phyloP scores from a whole-genome alignment of 2,888 invertebrate genomes.

The Zeuzera pyrina region DNA sequence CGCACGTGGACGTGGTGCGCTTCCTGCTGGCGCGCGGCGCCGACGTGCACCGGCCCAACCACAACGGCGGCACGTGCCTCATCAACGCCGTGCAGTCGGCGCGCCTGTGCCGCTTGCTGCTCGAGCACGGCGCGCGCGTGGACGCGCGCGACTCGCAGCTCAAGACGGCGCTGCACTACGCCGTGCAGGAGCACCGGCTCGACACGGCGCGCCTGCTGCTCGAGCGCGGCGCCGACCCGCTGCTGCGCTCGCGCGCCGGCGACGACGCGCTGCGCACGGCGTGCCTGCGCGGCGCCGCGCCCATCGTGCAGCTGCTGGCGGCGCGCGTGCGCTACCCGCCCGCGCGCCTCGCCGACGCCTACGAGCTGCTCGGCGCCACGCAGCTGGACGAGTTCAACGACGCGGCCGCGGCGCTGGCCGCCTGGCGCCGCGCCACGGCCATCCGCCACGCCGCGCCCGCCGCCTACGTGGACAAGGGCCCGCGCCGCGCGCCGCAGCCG shows the following conservation, averaged over 20 bases:
- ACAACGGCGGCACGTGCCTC: conserved; percentile 93
- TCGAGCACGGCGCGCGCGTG: conserved; percentile 85
- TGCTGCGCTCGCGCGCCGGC: conserved; percentile 82
- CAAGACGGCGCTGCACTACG: conserved; percentile 94
- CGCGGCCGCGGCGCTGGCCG: conserved; percentile 77
- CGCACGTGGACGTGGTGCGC: conserved; percentile 84
- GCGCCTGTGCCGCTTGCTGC: conserved; percentile 83
- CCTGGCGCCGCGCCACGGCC: conserved; percentile 84
- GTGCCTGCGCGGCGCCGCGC: conserved; percentile 79
- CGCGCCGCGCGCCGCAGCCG: conserved; percentile 49
- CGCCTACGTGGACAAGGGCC: conserved; percentile 23
- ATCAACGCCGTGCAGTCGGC: conserved; percentile 94
- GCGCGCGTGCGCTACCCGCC: conserved; percentile 74
- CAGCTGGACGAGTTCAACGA: conserved; percentile 91
- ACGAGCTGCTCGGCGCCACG: conserved; percentile 89
- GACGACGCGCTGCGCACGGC: conserved; percentile 93
- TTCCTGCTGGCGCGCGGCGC: conserved; percentile 85
- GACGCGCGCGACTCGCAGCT: conserved; percentile 92
- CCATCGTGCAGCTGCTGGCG: conserved; percentile 80
- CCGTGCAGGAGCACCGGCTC: conserved; percentile 86
- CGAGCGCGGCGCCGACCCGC: conserved; percentile 85
- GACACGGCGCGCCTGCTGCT: conserved; percentile 88
- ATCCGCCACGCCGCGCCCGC: conserved; percentile 9
- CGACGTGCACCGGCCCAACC: conserved; percentile 88
- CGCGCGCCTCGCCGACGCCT: conserved; percentile 85